A percentile compares a stretch with the other conserved stretches of the same genome.
Conservation (phyloP, 1,140 invertebrate genomes). For the Lucilia cuprina region DNA sequence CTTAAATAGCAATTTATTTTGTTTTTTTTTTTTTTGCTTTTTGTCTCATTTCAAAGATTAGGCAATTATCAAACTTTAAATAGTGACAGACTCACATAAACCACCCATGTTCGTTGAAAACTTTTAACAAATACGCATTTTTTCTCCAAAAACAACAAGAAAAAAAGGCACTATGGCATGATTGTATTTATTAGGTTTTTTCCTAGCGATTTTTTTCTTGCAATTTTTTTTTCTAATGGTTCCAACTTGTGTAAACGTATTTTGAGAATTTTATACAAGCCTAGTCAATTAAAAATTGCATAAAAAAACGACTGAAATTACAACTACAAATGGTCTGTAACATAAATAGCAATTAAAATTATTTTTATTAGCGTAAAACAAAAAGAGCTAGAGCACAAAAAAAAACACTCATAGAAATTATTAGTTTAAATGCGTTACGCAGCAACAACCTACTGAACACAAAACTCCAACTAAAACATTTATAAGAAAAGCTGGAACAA, state of each 20-base stretch:
- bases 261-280: conserved; percentile 11
- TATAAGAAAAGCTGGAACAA: neutral
- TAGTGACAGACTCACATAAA: conserved; percentile 7
- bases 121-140: neutral
- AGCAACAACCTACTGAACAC: neutral
- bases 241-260: neutral
- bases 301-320: neutral
- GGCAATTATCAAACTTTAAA: conserved; percentile 7
- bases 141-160: neutral
- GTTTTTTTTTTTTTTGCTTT: neutral
- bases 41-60: neutral
- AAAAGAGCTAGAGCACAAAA: neutral
- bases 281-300: conserved; percentile 17
- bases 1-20: neutral
- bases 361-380: conserved; percentile 15
- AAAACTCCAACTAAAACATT: neutral
- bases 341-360: conserved; percentile 18
- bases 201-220: neutral
- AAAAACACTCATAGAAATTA: neutral
- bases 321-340: conserved; percentile 17
- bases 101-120: conserved; percentile 5
- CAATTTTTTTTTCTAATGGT: neutral
- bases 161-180: neutral
- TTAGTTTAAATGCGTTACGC: conserved; percentile 10
- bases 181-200: neutral